These are phyloP conservation scores for Varanus salvator DNA, from an alignment of 2,113 vertebrate genomes.

Conservation along the genomic window DNA sequence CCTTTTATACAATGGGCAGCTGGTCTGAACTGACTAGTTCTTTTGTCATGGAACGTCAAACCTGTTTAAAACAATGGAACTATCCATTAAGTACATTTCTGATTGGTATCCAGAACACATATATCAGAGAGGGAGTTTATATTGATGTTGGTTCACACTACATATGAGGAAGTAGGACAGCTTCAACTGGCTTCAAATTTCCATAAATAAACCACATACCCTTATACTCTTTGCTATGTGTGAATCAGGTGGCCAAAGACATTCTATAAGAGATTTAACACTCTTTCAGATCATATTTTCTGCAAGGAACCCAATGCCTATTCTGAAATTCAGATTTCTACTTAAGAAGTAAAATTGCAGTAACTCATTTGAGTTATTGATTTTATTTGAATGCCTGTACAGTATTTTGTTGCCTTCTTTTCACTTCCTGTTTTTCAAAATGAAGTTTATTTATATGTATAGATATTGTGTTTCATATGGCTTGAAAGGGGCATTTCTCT, in stretches of 20 bases:
- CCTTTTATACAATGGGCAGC: neutral
- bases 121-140: neutral
- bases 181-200: neutral
- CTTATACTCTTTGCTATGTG: neutral
- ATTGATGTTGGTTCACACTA: neutral
- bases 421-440: neutral
- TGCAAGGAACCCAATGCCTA: neutral
- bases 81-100: neutral
- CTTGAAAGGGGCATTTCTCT: neutral
- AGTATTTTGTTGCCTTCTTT: neutral
- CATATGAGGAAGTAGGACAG: neutral
- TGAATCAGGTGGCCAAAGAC: neutral
- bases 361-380: neutral
- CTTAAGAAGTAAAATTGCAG: neutral
- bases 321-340: neutral
- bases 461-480: neutral
- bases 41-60: neutral
- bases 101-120: neutral
- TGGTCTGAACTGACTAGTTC: no score
- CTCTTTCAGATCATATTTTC: neutral
- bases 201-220: neutral
- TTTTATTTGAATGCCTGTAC: neutral
- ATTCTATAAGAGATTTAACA: no score
- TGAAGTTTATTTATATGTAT: no score
- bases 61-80: neutral